Percentiles rank a stretch among this genome's conserved stretches.
Evolutionary conservation across 2,113 vertebrate genomes (phyloP).

Genomic region (Ophiodon elongatus): DNA sequence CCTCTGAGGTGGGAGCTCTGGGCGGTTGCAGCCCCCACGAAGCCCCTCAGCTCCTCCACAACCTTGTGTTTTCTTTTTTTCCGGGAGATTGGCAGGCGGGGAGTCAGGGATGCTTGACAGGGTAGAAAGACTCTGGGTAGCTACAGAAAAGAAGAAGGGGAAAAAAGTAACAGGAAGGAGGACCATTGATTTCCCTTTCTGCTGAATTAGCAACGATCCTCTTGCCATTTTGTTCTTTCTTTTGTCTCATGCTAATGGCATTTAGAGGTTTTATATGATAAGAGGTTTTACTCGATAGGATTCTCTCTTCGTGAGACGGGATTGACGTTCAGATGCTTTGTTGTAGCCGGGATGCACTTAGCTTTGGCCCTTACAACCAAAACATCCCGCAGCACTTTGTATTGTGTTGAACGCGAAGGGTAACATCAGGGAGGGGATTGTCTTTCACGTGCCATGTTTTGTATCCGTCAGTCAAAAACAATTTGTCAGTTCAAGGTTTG

Average conservation of each 20-base stretch:
- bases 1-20: conserved; percentile 37
- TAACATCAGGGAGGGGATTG: conserved; percentile 2
- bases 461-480: conserved; percentile 28
- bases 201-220: conserved; percentile 72
- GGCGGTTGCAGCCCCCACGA: conserved; percentile 16
- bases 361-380: conserved; percentile 46
- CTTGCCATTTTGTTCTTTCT: conserved; percentile 49
- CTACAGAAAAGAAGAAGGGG: conserved; percentile 29
- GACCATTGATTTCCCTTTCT: conserved; percentile 70
- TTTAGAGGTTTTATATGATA: conserved; percentile 68
- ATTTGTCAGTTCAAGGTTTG: conserved; percentile 5
- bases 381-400: conserved; percentile 61
- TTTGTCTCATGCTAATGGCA: conserved; percentile 67
- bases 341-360: conserved; percentile 50
- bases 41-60: conserved; percentile 5
- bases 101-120: conserved; percentile 1
- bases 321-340: conserved; percentile 58
- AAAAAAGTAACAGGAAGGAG: conserved; percentile 47
- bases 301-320: background rate
- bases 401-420: conserved; percentile 24
- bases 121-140: conserved; percentile 24
- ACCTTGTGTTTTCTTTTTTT: background rate
- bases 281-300: conserved; percentile 59
- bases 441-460: conserved; percentile 19
- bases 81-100: conserved; percentile 35